phyloP scores from a whole-genome alignment of 2,797 vertebrate species.

The Apogon hyalosoma region DNA sequence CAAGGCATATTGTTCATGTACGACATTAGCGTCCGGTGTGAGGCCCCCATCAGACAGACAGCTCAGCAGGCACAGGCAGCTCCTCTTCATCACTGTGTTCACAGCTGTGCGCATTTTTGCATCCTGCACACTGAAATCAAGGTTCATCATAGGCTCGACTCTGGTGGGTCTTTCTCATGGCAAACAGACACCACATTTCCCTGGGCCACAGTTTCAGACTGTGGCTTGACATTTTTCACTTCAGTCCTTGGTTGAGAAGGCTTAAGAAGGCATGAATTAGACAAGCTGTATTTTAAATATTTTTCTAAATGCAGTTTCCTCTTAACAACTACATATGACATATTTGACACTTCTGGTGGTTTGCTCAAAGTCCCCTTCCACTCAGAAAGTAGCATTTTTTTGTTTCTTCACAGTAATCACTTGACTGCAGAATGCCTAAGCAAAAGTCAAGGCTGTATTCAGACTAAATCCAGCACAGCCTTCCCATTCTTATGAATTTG shows the following conservation, averaged over 20 bases:
- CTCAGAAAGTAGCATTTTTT: no score
- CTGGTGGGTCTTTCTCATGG: neutral
- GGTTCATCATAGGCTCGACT: conserved; percentile 8
- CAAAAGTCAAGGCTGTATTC: no score
- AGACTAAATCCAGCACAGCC: no score
- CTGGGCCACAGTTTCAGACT: conserved; percentile 10
- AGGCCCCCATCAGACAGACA: conserved; percentile 32
- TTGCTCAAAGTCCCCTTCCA: neutral
- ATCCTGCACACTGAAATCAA: conserved; percentile 15
- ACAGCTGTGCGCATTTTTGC: conserved; percentile 19
- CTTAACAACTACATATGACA: neutral
- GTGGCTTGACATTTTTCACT: conserved; percentile 4
- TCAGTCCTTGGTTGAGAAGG: neutral
- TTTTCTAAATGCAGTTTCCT: neutral
- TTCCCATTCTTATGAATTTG: no score
- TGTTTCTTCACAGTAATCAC: no score
- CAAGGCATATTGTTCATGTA: conserved; percentile 16
- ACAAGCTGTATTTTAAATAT: neutral
- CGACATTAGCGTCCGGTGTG: conserved; percentile 22
- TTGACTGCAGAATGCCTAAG: no score
- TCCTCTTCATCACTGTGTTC: conserved; percentile 23
- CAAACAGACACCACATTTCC: conserved; percentile 8
- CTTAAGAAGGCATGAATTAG: neutral
- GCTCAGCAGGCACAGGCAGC: conserved; percentile 15
- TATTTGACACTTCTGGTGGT: neutral